phyloP scores from a whole-genome alignment of 2,113 vertebrate species.

The Caloenas nicobarica region DNA sequence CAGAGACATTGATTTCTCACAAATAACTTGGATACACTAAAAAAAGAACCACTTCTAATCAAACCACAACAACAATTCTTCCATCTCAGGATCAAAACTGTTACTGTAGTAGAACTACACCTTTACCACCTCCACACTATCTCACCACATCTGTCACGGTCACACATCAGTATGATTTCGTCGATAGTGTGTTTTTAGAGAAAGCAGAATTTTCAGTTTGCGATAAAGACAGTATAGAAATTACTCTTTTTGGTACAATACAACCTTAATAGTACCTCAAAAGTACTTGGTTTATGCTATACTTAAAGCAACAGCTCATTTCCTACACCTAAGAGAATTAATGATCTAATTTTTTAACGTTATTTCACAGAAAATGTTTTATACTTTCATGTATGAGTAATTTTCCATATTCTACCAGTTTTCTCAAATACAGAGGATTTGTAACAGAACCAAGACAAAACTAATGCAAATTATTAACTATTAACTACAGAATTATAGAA shows the following conservation, averaged over 20 bases:
- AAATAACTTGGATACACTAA: not conserved
- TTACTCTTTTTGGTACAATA: slow-evolving; percentile 22
- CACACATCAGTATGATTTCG: not conserved
- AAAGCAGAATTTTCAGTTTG: not conserved
- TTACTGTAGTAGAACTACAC: not conserved
- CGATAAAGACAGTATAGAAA: slow-evolving; percentile 1
- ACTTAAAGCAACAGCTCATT: slow-evolving; percentile 41
- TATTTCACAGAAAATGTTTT: slow-evolving; percentile 57
- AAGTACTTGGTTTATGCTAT: slow-evolving; percentile 23
- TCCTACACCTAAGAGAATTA: slow-evolving; percentile 54
- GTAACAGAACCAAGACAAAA: not conserved
- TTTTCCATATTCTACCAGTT: not conserved
- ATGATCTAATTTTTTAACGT: slow-evolving; percentile 51
- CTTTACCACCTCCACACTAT: not conserved
- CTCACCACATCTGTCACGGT: not conserved
- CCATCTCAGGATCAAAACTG: not conserved
- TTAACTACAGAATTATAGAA: not conserved
- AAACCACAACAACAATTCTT: not conserved
- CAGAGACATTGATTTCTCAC: not conserved
- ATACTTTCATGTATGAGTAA: not conserved
- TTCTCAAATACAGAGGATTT: not conserved
- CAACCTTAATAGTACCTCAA: slow-evolving; percentile 17
- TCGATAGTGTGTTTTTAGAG: not conserved
- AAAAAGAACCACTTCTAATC: not conserved
- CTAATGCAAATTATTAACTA: not conserved